Evolutionary conservation across 1,140 invertebrate species (phyloP).

Genomic region (Trissolcus basalis): DNA sequence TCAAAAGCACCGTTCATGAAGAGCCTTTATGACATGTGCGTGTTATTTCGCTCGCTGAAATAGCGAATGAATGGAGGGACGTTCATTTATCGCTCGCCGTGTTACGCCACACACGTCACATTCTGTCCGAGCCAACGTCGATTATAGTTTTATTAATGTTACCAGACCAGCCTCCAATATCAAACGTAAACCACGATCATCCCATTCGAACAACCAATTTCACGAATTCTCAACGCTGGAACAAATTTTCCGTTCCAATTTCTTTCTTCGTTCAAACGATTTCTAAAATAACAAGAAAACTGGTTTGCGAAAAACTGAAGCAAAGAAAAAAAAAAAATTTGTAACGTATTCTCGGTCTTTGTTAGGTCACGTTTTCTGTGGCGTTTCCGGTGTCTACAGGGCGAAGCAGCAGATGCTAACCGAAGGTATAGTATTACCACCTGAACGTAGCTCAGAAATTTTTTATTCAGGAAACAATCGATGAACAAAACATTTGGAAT

Average conservation of each 20-base stretch:
- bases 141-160: not conserved
- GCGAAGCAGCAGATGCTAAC: constrained; percentile 38
- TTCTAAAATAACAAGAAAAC: no score
- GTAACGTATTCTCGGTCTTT: not conserved
- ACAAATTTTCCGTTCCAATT: no score
- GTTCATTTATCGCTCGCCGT: constrained; percentile 41
- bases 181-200: not conserved
- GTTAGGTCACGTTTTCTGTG: constrained; percentile 26
- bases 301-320: no score
- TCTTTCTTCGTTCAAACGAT: no score
- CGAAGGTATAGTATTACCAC: constrained; percentile 43
- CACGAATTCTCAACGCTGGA: no score
- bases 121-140: not conserved
- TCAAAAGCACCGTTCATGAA: constrained; percentile 38
- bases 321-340: no score
- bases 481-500: no score
- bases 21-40: constrained; percentile 33
- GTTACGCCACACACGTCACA: constrained; percentile 22
- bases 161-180: not conserved
- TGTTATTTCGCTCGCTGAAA: constrained; percentile 41
- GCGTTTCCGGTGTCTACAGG: constrained; percentile 33
- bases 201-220: no score
- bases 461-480: no score
- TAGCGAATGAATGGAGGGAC: constrained; percentile 45
- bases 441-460: not conserved